Base-by-base conservation (phyloP, 2,888 invertebrate genomes). In the Thecophora atra region DNA sequence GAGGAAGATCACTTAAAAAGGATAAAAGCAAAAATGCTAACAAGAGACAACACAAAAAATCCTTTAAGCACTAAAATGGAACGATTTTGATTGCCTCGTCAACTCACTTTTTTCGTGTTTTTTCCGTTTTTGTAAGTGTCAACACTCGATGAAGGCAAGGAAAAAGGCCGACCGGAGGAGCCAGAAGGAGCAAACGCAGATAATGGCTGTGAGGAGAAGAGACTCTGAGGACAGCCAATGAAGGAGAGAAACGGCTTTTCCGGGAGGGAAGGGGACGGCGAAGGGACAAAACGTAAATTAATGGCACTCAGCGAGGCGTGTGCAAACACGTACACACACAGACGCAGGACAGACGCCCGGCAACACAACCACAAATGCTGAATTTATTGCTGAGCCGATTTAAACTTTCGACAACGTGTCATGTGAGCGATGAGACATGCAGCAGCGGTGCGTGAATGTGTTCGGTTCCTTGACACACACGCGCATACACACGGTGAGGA, bases 311-410 rank as follows among this genome's bases (percentile, higher is more conserved):
- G 63, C 63, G n/a, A 37, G 19, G 52, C 58, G 54, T 17, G 7
- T 28, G 63, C 63, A 52, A 63, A 37, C 28, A 21, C 58, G n/a
- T 15, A 63, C 21, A 47, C 28, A 51, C 47, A 52, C 21, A 70
- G 42, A 30, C 60, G 42, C 17, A n/a, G n/a, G n/a, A n/a, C n/a
- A n/a, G n/a, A 44, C 56, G 17, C 68, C 17, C 15, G 13, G 68
- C 24, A 17, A 28, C 28, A 65, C 65, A 44, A 68, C 68, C 68
- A 68, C 68, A 70, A 70, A 63, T 62, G 70, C 37, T 37, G 52
- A 70, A 70, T 70, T 70, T 70, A 70, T 70, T 62, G 72, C 76
- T 77, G 80, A 82, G 81, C 81, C 83, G 82, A 83, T 81, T 81
- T 83, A 80, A 81, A 82, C 81, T 81, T 81, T 75, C 73, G 73